phyloP scores from a whole-genome alignment of 2,113 vertebrate genomes.

The Hippocampus mohnikei region DNA sequence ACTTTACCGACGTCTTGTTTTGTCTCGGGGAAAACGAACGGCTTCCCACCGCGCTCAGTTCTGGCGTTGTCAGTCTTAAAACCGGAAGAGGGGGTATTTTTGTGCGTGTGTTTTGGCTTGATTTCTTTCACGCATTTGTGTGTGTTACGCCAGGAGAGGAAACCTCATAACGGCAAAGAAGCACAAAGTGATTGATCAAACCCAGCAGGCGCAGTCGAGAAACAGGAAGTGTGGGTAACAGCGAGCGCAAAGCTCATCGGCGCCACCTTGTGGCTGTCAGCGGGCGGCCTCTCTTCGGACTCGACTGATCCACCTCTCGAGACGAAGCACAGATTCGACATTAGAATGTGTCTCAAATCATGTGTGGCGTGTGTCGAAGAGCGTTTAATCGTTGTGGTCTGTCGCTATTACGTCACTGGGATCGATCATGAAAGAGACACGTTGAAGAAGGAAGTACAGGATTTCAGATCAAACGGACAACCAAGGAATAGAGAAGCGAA shows the following conservation, averaged over 20 bases:
- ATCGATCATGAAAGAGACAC: too few species aligned
- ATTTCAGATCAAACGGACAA: too few species aligned
- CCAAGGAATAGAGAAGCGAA: too few species aligned
- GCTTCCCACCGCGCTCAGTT: not conserved
- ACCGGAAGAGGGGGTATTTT: not conserved
- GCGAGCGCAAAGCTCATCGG: conserved; percentile 1
- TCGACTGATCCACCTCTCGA: too few species aligned
- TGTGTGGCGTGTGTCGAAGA: too few species aligned
- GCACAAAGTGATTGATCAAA: conserved; percentile 21
- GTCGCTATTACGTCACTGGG: too few species aligned
- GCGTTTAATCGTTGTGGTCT: too few species aligned
- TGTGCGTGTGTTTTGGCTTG: not conserved
- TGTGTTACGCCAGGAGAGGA: not conserved
- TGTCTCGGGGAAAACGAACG: not conserved
- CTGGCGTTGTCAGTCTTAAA: not conserved
- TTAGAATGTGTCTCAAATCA: too few species aligned
- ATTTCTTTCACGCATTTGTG: not conserved
- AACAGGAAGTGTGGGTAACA: conserved; percentile 35
- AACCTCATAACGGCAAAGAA: conserved; percentile 5
- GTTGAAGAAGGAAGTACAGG: too few species aligned
- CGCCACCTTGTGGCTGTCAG: conserved; percentile 40
- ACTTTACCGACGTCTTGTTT: not conserved
- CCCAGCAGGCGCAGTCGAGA: conserved; percentile 3
- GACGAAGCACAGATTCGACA: too few species aligned
- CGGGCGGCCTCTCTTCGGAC: too few species aligned